These are phyloP conservation scores for Drosophila anomalata DNA, from an alignment of 2,888 invertebrate species.

Conservation along the genomic window DNA sequence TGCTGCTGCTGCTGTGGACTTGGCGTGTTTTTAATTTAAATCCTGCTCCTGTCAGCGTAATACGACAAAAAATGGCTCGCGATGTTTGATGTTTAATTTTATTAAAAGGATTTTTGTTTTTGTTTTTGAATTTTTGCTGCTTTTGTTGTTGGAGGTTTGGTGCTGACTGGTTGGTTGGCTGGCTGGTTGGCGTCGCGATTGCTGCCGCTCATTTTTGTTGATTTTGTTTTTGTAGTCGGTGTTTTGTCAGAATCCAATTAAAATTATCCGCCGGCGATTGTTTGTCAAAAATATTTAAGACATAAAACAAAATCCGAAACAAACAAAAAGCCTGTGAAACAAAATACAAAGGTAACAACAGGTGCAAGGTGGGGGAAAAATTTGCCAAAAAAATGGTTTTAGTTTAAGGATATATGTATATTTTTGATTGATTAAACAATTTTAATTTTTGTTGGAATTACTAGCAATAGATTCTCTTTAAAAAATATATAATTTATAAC, in stretches of 20 bases:
- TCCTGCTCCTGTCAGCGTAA: slow-evolving; percentile 78
- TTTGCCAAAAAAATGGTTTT: neutral
- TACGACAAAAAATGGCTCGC: slow-evolving; percentile 77
- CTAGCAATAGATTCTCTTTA: no score
- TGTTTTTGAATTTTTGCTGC: neutral
- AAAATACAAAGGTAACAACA: slow-evolving; percentile 28
- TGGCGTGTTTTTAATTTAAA: slow-evolving; percentile 83
- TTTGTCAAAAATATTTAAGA: slow-evolving; percentile 72
- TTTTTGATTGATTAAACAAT: neutral
- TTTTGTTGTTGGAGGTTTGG: neutral
- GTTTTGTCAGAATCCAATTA: slow-evolving; percentile 80
- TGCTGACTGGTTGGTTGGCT: neutral
- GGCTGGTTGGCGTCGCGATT: slow-evolving; percentile 7
- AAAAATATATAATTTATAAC: neutral
- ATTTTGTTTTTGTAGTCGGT: slow-evolving; percentile 39
- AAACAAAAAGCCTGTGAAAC: slow-evolving; percentile 19
- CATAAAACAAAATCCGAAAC: slow-evolving; percentile 49
- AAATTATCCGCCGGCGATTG: slow-evolving; percentile 80
- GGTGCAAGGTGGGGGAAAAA: slow-evolving; percentile 20
- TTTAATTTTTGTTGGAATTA: neutral
- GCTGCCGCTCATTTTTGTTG: slow-evolving; percentile 35
- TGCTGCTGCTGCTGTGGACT: slow-evolving; percentile 68
- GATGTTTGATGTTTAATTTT: slow-evolving; percentile 80
- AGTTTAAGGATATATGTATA: neutral
- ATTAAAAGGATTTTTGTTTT: slow-evolving; percentile 75